Evolutionary conservation across 2,113 vertebrate species (phyloP), one percentile per base, ranked within the genome.

Genomic region (Elephantulus edwardii): DNA sequence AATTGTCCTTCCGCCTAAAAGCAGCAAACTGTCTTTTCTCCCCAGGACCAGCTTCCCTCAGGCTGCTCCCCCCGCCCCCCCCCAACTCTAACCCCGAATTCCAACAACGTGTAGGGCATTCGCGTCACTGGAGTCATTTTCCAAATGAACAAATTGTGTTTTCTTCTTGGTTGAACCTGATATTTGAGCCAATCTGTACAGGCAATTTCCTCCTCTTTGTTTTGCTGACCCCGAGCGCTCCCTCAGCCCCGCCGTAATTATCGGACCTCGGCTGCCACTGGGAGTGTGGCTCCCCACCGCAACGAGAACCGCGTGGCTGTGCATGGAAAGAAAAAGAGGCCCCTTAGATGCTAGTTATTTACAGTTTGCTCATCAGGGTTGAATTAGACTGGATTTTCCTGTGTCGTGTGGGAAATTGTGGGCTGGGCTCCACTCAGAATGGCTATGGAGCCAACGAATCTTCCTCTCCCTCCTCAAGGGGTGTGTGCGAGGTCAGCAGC

Each of bases 101-200:
- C 95, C 89, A 96, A 85, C 72, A 40, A n/a, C 7, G 38, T 22
- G 33, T 38, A 76, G 85, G 85, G 46, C 85, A 64, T 71, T 92
- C 93, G 92, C 20, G 93, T 94, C 94, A 84, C 58, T 22, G 30
- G 93, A 95, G 80, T 96, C 54, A 95, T 96, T 97, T 97, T 97
- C 96, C 86, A 97, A 97, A 97, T 95, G 94, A 97, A 97, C 95
- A 97, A 97, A 97, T 97, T 96, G 91, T 92, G 94, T 97, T 97
- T 97, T 97, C 94, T 97, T 97, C 95, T 94, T 96, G 90, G 54
- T 68, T 97, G 96, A 97, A 96, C 91, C 94, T 97, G 95, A 94
- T 95, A 96, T 96, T 94, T 95, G 97, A 97, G 97, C 96, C 96
- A 97, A 95, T 97, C 95, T 97, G 95, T 95, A 96, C 97, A 93